A percentile compares a stretch with the other conserved stretches of the same genome.
phyloP scores from a whole-genome alignment of 2,888 invertebrate genomes.

The Steinernema scapterisci region DNA sequence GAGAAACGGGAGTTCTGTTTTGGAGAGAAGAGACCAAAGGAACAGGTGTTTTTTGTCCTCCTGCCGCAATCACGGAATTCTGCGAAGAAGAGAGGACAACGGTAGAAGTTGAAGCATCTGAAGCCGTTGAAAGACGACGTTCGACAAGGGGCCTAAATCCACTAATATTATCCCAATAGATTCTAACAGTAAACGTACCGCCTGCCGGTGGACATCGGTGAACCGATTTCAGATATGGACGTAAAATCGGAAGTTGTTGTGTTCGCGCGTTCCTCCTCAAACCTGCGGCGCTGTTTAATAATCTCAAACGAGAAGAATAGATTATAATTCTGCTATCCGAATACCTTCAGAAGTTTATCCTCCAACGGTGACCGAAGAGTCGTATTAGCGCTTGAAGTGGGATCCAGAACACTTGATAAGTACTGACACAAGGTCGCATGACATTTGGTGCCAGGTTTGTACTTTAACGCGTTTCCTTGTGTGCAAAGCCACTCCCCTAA shows the following conservation, averaged over 20 bases:
- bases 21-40: not conserved
- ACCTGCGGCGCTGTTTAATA: not conserved
- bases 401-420: not conserved
- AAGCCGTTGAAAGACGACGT: slow-evolving; percentile 4
- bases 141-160: not conserved
- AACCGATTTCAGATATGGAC: not conserved
- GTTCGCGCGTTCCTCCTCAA: not conserved
- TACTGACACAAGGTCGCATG: slow-evolving; percentile 1
- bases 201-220: too few species aligned
- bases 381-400: not conserved
- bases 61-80: not conserved
- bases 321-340: too few species aligned
- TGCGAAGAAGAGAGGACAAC: not conserved
- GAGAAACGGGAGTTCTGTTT: too few species aligned
- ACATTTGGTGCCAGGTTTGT: slow-evolving; percentile 1
- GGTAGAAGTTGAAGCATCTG: slow-evolving; percentile 1
- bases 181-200: too few species aligned
- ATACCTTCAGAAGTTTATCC: not conserved
- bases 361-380: not conserved
- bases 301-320: slow-evolving; percentile 3
- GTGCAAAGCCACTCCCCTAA: slow-evolving; percentile 18
- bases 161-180: too few species aligned
- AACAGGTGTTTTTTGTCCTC: not conserved
- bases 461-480: not conserved
- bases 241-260: not conserved